Conservation (phyloP, 2,888 invertebrate species). For the Pseudococcus viburni region DNA sequence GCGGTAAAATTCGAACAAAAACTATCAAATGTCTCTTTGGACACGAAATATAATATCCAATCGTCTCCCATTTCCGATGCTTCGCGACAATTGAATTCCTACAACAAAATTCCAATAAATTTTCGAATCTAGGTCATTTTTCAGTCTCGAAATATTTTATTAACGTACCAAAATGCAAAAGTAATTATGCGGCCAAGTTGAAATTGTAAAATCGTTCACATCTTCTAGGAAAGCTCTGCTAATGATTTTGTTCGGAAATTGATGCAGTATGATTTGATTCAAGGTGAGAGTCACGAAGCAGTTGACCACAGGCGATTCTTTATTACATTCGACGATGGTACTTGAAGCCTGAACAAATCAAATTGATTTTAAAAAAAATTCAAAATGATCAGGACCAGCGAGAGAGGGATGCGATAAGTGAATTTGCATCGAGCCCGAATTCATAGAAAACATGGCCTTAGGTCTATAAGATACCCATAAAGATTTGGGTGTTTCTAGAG, state of each 20-base stretch:
- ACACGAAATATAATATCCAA: conserved; percentile 68
- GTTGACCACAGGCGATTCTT: conserved; percentile 47
- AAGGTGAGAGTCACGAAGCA: conserved; percentile 51
- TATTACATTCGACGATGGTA: conserved; percentile 15
- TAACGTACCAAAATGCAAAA: conserved; percentile 48
- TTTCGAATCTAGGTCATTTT: not conserved
- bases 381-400: too few species aligned
- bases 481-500: too few species aligned
- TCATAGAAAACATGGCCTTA: too few species aligned
- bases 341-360: not conserved
- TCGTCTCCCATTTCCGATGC: conserved; percentile 67
- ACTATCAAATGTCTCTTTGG: conserved; percentile 65
- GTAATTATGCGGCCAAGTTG: conserved; percentile 55
- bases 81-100: conserved; percentile 68
- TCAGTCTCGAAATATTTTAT: not conserved
- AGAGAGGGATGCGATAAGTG: too few species aligned
- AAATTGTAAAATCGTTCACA: conserved; percentile 36
- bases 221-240: conserved; percentile 49
- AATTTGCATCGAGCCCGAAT: too few species aligned
- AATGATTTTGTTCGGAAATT: conserved; percentile 58
- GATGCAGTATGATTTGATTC: conserved; percentile 60
- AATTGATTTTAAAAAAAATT: not conserved
- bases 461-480: too few species aligned
- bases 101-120: not conserved
- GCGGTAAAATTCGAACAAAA: conserved; percentile 58